Conservation (phyloP, 2,113 vertebrate species). For the Anolis carolinensis region DNA sequence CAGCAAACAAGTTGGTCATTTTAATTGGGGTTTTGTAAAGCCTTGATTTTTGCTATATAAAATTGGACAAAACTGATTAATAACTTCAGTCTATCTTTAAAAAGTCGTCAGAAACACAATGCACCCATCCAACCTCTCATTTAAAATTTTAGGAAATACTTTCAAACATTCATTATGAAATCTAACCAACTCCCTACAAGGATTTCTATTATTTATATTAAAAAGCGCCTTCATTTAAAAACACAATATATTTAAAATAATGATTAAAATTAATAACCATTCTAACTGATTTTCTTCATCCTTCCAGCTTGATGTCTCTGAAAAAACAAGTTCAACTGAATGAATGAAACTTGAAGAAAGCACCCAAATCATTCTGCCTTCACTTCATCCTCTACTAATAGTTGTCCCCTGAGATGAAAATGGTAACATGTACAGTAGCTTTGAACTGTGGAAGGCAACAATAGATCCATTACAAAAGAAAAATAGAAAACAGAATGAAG, state of each 20-base stretch:
- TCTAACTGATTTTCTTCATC: neutral
- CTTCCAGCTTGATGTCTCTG: neutral
- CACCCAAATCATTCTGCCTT: neutral
- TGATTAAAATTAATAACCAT: neutral
- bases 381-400: neutral
- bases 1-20: neutral
- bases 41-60: too few species aligned
- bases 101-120: too few species aligned
- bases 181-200: too few species aligned
- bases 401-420: neutral
- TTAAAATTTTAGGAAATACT: too few species aligned
- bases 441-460: neutral
- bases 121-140: too few species aligned
- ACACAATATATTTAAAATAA: neutral
- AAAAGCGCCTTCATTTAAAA: neutral
- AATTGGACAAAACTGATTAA: too few species aligned
- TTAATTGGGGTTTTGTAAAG: too few species aligned
- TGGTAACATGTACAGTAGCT: neutral
- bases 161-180: too few species aligned
- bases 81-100: too few species aligned
- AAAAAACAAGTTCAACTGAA: neutral
- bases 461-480: neutral
- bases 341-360: neutral
- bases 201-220: too few species aligned
- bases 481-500: neutral